A percentile compares a stretch with the other conserved stretches of the same genome.
Evolutionary conservation across 2,888 invertebrate genomes (phyloP).

Genomic region (Saturnia japonica): DNA sequence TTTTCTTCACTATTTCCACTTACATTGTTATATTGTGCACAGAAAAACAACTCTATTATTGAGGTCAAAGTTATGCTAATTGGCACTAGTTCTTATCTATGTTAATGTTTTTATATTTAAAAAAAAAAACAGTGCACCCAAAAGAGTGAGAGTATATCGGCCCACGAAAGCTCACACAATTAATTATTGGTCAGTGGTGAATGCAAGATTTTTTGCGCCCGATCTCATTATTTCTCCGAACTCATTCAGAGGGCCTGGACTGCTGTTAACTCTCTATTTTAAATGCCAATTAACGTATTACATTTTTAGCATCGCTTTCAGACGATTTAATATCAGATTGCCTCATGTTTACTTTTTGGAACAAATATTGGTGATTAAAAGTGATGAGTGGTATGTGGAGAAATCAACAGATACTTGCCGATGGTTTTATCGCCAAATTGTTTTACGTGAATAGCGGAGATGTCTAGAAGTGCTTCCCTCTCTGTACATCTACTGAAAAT

Average conservation of each 20-base stretch:
- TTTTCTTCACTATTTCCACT: too few relatives aligned
- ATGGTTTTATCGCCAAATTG: too few relatives aligned
- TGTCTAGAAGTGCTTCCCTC: too few relatives aligned
- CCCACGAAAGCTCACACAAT: slow-evolving; percentile 32
- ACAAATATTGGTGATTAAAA: too few relatives aligned
- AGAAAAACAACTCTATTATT: neutral
- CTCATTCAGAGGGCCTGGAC: slow-evolving; percentile 28
- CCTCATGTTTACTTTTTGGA: neutral
- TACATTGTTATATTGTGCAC: too few relatives aligned
- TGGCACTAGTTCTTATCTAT: neutral
- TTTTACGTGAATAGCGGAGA: too few relatives aligned
- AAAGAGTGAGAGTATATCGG: slow-evolving; percentile 18
- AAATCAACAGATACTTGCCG: too few relatives aligned
- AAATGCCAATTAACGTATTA: slow-evolving; percentile 59
- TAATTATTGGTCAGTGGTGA: slow-evolving; percentile 20
- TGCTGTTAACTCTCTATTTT: slow-evolving; percentile 42
- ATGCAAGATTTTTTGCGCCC: slow-evolving; percentile 28
- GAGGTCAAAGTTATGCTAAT: neutral
- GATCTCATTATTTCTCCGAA: slow-evolving; percentile 41
- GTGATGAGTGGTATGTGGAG: too few relatives aligned
- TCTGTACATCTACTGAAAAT: too few relatives aligned
- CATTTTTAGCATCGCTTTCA: slow-evolving; percentile 40
- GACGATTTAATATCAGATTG: slow-evolving; percentile 3
- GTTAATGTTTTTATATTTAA: neutral
- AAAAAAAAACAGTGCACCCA: neutral